Percentiles rank a stretch among this genome's conserved stretches.
Evolutionary conservation across 2,113 vertebrate species (phyloP).

Genomic region (Microtus ochrogaster): DNA sequence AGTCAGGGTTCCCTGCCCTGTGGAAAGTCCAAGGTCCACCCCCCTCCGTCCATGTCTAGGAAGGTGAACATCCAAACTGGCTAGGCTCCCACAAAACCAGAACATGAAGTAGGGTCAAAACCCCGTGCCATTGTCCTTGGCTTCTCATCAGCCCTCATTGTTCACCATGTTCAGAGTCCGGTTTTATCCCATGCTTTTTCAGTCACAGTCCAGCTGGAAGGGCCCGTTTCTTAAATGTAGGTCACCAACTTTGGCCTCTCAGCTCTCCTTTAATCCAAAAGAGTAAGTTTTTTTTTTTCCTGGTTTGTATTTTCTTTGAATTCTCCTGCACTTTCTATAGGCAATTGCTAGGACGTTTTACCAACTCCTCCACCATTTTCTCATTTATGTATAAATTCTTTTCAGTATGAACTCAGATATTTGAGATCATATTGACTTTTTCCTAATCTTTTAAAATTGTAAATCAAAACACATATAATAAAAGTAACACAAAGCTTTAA

Average conservation of each 20-base stretch:
- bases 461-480: neutral
- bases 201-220: no score
- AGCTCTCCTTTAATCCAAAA: neutral
- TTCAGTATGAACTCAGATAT: neutral
- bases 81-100: no score
- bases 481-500: neutral
- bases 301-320: slow-evolving; percentile 36
- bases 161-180: no score
- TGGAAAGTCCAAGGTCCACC: no score
- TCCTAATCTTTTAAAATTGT: neutral
- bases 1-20: no score
- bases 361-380: neutral
- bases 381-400: neutral
- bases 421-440: neutral
- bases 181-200: no score
- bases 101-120: no score
- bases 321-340: neutral
- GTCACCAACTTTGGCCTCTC: neutral
- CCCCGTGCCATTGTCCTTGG: no score
- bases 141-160: no score
- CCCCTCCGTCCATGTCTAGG: no score
- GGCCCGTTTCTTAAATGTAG: neutral
- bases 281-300: neutral
- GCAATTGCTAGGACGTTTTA: neutral
- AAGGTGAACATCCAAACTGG: no score